A percentile compares a stretch with the other conserved stretches of the same genome.
Evolutionary conservation across 2,797 vertebrate species (phyloP).

Genomic region (Enteromius mattozi): DNA sequence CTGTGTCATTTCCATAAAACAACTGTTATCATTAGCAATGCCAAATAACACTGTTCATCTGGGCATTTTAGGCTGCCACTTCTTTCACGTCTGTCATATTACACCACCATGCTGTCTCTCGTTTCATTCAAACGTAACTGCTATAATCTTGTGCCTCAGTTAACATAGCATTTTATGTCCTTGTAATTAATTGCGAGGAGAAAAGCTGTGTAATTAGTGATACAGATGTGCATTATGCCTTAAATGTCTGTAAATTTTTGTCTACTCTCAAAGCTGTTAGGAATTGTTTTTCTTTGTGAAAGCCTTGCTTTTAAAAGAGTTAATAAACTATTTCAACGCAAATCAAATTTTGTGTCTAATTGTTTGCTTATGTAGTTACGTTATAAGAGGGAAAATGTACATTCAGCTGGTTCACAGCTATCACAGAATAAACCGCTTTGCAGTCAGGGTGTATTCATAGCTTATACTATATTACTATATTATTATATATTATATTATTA

Average conservation of each 20-base stretch:
- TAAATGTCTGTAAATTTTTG: neutral
- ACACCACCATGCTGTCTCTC: neutral
- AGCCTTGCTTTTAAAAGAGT: neutral
- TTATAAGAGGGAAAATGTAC: neutral
- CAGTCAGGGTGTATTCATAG: neutral
- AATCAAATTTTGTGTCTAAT: neutral
- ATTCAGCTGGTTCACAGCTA: neutral
- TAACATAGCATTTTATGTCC: neutral
- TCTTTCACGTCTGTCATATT: neutral
- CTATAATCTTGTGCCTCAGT: neutral
- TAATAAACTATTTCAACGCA: neutral
- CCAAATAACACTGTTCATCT: no score
- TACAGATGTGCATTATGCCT: neutral
- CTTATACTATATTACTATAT: neutral
- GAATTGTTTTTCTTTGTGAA: neutral
- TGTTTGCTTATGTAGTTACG: neutral
- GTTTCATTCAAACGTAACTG: neutral
- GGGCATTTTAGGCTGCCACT: neutral
- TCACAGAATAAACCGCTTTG: neutral
- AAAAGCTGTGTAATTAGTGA: neutral
- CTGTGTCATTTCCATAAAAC: neutral
- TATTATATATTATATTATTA: neutral
- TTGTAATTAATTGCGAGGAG: neutral
- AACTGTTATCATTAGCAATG: neutral
- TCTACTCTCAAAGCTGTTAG: neutral